Base-by-base conservation (phyloP, 2,113 vertebrate genomes). In the Tachysurus fulvidraco region DNA sequence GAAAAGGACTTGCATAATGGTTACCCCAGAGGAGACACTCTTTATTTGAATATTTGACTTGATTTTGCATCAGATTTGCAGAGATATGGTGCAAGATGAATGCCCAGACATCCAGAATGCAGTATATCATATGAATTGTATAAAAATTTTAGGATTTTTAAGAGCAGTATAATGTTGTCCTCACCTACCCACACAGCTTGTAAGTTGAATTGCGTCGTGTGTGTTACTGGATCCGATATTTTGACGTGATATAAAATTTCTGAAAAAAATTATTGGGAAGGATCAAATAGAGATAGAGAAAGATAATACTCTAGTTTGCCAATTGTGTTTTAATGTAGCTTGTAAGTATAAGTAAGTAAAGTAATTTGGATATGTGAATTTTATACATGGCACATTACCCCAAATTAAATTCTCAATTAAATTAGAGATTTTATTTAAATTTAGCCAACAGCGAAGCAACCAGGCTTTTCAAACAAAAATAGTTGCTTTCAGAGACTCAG, bases 151-250 rank as follows among this genome's bases (percentile, higher is more conserved):
- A 30, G 59, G 14, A 60, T 30, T 25, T 81, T 80, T 76, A 9
- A 73, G 78, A 84, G 65, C 83, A 86, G 50, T 84, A 67, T 77
- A 89, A 89, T 87, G 89, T 89, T 85, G 85, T 54, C 46, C 46
- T 50, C 46, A 88, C 88, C 88, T 87, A 90, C 91, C 83, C 90
- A 83, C 81, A 65, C 87, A 88, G 91, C 64, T 52, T 19, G 57
- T 55, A 28, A 25, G 30, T 14, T 86, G 83, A 55, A 89, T 85
- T 86, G 86, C 87, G 81, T 57, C 55, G 76, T 81, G 21, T 88
- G 74, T 79, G 82, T 81, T 65, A 87, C n/a, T 85, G 36, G 73
- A 84, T 50, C 79, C 57, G 36, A 83, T 36, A 36, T 76, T 85
- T 16, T 65, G 28, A 76, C 54, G 50, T 59, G 25, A 13, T 57